phyloP scores from a whole-genome alignment of 2,113 vertebrate genomes.

The Rhadina sibilatrix region DNA sequence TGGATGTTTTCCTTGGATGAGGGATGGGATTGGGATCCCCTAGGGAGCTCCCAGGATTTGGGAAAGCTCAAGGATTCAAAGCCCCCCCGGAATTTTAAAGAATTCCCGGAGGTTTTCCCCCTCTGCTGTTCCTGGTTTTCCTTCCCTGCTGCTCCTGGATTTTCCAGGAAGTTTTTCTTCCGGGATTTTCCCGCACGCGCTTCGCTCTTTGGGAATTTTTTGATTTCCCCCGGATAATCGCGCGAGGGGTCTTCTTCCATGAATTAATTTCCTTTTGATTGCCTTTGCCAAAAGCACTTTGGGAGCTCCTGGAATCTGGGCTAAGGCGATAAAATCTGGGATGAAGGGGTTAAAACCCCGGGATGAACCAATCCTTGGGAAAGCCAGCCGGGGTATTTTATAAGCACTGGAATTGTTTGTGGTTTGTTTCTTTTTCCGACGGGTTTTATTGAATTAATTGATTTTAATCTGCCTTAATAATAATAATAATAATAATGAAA shows the following conservation, averaged over 20 bases:
- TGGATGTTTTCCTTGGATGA: background rate
- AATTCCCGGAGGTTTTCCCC: background rate
- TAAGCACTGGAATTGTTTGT: background rate
- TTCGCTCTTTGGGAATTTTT: background rate
- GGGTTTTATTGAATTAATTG: background rate
- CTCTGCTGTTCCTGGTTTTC: background rate
- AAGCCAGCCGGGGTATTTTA: background rate
- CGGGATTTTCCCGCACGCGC: background rate
- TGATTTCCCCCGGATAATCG: background rate
- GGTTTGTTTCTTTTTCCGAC: background rate
- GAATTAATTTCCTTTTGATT: background rate
- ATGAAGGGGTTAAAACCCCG: background rate
- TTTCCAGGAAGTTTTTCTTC: background rate
- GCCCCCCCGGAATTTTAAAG: accelerated
- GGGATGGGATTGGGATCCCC: background rate
- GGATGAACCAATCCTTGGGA: background rate
- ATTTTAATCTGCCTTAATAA: background rate
- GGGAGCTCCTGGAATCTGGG: background rate
- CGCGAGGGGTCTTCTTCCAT: background rate
- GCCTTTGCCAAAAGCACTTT: background rate
- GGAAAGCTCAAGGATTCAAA: background rate
- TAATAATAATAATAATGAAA: background rate
- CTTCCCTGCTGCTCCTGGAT: background rate
- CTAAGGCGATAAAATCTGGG: background rate
- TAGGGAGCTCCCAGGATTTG: accelerated